Percentiles rank a stretch among this genome's conserved stretches.
Conservation (phyloP, 2,888 invertebrate genomes). For the Melanargia galathea region DNA sequence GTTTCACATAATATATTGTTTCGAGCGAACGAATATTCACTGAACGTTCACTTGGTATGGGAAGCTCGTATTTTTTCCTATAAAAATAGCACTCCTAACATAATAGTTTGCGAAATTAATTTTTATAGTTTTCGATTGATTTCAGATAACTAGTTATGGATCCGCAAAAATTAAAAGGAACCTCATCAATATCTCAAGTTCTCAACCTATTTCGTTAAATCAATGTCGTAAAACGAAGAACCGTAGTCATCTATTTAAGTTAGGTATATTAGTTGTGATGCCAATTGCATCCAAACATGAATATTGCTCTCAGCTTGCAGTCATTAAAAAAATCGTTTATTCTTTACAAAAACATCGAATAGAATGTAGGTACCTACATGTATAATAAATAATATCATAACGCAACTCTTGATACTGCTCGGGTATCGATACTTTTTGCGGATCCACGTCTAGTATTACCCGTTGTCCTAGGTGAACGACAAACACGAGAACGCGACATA, state of each 20-base stretch:
- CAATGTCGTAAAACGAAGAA: too few species aligned
- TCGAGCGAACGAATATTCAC: constrained; percentile 55
- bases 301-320: too few species aligned
- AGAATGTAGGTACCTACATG: neutral
- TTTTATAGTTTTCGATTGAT: constrained; percentile 10
- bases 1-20: constrained; percentile 40
- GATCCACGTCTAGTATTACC: neutral
- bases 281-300: too few species aligned
- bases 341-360: neutral
- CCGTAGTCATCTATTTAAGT: too few species aligned
- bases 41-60: constrained; percentile 37
- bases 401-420: neutral
- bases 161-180: constrained; percentile 1
- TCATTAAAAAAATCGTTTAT: too few species aligned
- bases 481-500: too few species aligned
- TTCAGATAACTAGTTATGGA: neutral
- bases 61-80: constrained; percentile 46
- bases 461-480: too few species aligned
- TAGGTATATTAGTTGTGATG: too few species aligned
- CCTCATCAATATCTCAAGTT: neutral
- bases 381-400: neutral
- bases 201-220: too few species aligned
- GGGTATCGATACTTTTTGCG: neutral
- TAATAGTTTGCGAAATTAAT: constrained; percentile 18
- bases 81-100: constrained; percentile 39